Base-by-base conservation (phyloP, 1,140 invertebrate species). In the Pollicipes pollicipes region DNA sequence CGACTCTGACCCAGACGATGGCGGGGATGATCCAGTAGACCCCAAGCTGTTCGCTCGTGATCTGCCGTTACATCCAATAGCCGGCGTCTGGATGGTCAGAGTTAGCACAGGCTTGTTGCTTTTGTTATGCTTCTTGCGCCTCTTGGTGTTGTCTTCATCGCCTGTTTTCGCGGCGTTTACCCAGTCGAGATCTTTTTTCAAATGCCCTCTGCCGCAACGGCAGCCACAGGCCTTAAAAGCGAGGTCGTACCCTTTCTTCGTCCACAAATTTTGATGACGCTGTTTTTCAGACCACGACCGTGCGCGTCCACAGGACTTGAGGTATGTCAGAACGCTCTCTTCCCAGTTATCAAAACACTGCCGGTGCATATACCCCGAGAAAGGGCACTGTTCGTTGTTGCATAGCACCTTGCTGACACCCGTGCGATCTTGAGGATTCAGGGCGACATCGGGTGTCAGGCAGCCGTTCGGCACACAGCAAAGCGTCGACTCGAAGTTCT, bases 271-370 rank as follows among this genome's bases (percentile, higher is more conserved):
- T 81, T 97, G 93, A 74, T 90, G 85, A 27, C 93, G 85, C 80
- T 97, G 93, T 68, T 92, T 85, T 78, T 97, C 93, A 30, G 91
- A 93, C 94, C 94, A 97, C 70, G 89, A 91, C 27, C 93, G 84
- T 2, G 93, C 93, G 27, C 93, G 82, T 24, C 92, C 92, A 80
- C 90, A 93, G 13, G 88, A 89, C 77, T 93, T 91, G 67, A 97
- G 83, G 77, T 91, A 95, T 45, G 88, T 87, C 72, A 96, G 83
- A 27, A 97, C 81, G 10, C 86, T 85, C 78, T 89, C 86, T 80
- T 97, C 93, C 91, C 93, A 97, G 69, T 86, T 84, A 35, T 95
- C 90, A 82, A 97, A 98, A 81, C 95, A 98, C 76, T 92, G 89
- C 72, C 88, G 85, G 83, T 98, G 95, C 94, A 98, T 97, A 80